Evolutionary conservation across 2,888 invertebrate species (phyloP), one percentile per base, ranked within the genome.

Genomic region (Agonopterix heracliana): DNA sequence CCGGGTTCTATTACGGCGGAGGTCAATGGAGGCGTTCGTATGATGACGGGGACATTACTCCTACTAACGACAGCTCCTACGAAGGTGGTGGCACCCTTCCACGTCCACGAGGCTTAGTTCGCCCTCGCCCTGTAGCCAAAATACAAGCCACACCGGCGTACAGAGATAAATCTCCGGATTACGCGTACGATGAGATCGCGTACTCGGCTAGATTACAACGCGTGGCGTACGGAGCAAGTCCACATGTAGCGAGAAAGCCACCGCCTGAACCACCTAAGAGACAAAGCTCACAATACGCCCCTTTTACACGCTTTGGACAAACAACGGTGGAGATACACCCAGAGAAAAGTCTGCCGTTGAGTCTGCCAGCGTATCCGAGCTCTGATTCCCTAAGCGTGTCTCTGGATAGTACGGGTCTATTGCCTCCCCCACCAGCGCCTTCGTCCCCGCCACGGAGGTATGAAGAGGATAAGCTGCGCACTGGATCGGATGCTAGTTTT

Each of bases 31-130:
- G 93, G 66, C 90, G 95, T 63, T 93, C 94, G 54, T 95, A 95
- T 74, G 96, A 96, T 75, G 96, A 96, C 71, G 96, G 96, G 12
- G 96, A 97, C 77, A 94, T 96, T 56, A 96, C 96, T 35, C 87
- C 87, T 10, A 96, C 96, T 44, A 96, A 96, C 71, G 96, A 96
- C 57, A 73, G 76, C 53, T 75, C 79, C 0, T 87, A 89, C 62
- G 94, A 94, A 62, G 95, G 95, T 0, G 94, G 95, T 1, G 96
- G 96, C 7, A 97, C 97, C 0, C 78, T 97, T 54, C 96, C 97
- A 0, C 91, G 97, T 49, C 96, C 96, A 3, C 89, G 96, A 56
- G 94, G 94, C 1, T 86, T 94, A 10, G 94, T 95, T 17, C 91
- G 95, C 53, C 95, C 96, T 4, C 89, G 96, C 46, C 95, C 95